Percentiles rank a stretch among this genome's conserved stretches.
These are phyloP conservation scores for Eristalis pertinax DNA, from an alignment of 2,888 invertebrate genomes.

Conservation along the genomic window DNA sequence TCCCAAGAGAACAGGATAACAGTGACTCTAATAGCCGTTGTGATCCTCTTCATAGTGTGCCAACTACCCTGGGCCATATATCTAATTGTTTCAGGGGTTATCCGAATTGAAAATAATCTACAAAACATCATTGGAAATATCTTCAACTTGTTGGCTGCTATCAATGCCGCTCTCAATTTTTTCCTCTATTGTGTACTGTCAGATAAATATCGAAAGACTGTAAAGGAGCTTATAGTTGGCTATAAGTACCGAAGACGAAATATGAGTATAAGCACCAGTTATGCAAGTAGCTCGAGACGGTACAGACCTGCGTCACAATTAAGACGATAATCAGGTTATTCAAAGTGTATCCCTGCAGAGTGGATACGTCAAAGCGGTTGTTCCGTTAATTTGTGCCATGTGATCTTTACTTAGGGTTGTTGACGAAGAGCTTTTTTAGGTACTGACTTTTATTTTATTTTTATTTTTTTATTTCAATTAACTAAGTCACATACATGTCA, in stretches of 20 bases:
- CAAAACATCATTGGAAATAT: conserved; percentile 85
- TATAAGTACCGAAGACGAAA: conserved; percentile 75
- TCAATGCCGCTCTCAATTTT: conserved; percentile 90
- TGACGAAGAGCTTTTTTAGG: conserved; percentile 25
- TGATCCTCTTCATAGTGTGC: conserved; percentile 88
- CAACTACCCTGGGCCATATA: conserved; percentile 88
- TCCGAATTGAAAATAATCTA: conserved; percentile 74
- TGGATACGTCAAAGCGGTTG: neutral
- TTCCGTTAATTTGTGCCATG: conserved; percentile 59
- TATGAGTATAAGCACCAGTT: conserved; percentile 77
- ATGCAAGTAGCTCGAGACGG: conserved; percentile 74
- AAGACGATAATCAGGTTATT: conserved; percentile 11
- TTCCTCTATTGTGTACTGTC: conserved; percentile 89
- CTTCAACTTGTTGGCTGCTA: conserved; percentile 86
- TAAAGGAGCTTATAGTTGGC: conserved; percentile 79
- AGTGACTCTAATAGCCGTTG: conserved; percentile 88
- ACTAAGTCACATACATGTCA: conserved; percentile 35
- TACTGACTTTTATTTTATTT: conserved; percentile 2
- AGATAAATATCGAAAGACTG: conserved; percentile 87
- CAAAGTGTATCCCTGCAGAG: neutral
- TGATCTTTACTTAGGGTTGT: conserved; percentile 60
- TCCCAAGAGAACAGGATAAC: conserved; percentile 88
- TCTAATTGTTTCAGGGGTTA: conserved; percentile 77
- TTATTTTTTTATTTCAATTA: neutral
- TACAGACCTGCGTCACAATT: conserved; percentile 62